Base-by-base conservation (phyloP, 2,113 vertebrate genomes). In the Pluvialis apricaria region DNA sequence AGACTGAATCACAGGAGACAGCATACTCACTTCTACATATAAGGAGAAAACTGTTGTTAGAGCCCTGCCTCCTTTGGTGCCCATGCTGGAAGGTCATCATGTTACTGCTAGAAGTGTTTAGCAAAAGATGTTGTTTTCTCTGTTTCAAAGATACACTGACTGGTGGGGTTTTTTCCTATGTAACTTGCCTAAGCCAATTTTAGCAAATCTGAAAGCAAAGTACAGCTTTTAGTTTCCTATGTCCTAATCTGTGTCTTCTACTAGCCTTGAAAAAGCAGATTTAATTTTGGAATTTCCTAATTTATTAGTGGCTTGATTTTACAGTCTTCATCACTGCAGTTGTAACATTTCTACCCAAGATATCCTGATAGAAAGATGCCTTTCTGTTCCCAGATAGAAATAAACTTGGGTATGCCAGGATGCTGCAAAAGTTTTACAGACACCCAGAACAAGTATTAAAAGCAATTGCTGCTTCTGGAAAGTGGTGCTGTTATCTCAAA, bases 151-250 rank as follows among this genome's bases (percentile, higher is more conserved):
- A 38, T 16, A 66, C 40, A 52, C 4, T 87, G 68, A 44, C 2
- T 36, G 3, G 2, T 49, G 13, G 4, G 0, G 0, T 2, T n/a
- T 76, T 32, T 36, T 62, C 20, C 16, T 15, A 2, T 58, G 13
- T 45, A 28, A 49, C 15, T 73, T 78, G 28, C 6, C 16, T 15
- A 51, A 78, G 32, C 29, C 2, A 71, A 13, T 51, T 86, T 54
- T 62, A 88, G 15, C 15, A 84, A 95, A 91, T 47, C 17, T 78
- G n/a, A 77, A 85, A 57, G 9, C 12, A 47, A 78, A 71, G 4
- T 34, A 61, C 4, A 9, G 22, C 2, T 82, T 90, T 34, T 28
- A 5, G 12, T 44, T 88, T 88, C 25, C 22, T 58, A 3, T 70
- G 19, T 78, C 29, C 8, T 58, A 28, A 25, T 2, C 54, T 51